Percentiles rank a stretch among this genome's conserved stretches.
These are phyloP conservation scores for Characodon lateralis DNA, from an alignment of 2,797 vertebrate species.

Conservation along the genomic window DNA sequence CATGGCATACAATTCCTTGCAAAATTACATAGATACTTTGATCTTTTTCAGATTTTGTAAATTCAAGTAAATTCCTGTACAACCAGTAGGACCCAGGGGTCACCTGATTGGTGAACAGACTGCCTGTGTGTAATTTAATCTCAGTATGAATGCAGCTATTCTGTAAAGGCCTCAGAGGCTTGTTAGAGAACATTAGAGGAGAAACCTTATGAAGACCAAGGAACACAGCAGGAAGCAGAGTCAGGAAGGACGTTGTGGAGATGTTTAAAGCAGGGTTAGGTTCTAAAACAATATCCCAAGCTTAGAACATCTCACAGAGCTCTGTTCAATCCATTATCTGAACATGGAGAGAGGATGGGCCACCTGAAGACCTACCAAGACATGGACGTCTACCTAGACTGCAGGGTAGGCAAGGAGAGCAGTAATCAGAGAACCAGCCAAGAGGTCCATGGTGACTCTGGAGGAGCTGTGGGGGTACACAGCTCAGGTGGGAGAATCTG, in stretches of 20 bases:
- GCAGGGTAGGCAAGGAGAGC: not conserved
- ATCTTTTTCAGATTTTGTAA: not conserved
- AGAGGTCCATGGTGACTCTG: not conserved
- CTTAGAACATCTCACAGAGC: not conserved
- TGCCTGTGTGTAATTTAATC: too few relatives aligned
- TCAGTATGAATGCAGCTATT: too few relatives aligned
- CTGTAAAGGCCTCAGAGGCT: not conserved
- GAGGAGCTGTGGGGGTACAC: not conserved
- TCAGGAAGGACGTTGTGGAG: not conserved
- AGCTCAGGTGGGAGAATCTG: not conserved
- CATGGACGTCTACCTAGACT: not conserved
- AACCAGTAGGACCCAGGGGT: too few relatives aligned
- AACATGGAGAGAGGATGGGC: not conserved
- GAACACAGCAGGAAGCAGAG: not conserved
- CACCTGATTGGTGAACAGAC: too few relatives aligned
- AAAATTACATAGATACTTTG: not conserved
- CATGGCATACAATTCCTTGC: not conserved
- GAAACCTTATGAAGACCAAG: not conserved
- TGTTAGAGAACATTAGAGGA: not conserved
- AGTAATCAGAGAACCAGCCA: not conserved
- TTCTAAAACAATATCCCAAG: too few relatives aligned
- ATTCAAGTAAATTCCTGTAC: too few relatives aligned
- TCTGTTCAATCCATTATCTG: not conserved
- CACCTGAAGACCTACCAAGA: not conserved
- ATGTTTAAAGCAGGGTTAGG: not conserved